Conservation (phyloP, 2,888 invertebrate species). For the Dione juno region DNA sequence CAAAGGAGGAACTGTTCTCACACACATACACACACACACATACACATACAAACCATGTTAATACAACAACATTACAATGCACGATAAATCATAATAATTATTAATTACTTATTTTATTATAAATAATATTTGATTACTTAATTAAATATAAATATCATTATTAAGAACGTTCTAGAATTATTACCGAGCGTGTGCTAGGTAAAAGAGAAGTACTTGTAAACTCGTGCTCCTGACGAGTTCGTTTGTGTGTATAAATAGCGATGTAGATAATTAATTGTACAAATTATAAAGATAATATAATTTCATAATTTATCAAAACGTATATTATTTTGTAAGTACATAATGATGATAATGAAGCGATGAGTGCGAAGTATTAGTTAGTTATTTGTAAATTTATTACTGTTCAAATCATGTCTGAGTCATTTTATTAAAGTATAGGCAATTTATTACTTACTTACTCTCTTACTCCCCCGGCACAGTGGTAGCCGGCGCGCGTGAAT, state of each 20-base stretch:
- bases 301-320: slow-evolving; percentile 20
- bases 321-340: slow-evolving; percentile 3
- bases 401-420: background rate
- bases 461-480: no score
- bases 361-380: background rate
- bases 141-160: slow-evolving; percentile 3
- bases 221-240: background rate
- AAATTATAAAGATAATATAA: slow-evolving; percentile 21
- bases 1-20: no score
- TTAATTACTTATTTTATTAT: background rate
- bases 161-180: background rate
- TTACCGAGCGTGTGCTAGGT: background rate
- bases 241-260: slow-evolving; percentile 36
- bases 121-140: background rate
- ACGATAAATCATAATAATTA: slow-evolving; percentile 9
- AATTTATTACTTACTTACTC: no score
- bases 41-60: no score
- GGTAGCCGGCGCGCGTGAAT: slow-evolving; percentile 61
- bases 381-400: background rate
- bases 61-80: background rate
- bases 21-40: no score
- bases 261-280: slow-evolving; percentile 20
- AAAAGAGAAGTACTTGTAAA: slow-evolving; percentile 11
- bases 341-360: no score
- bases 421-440: background rate